Conservation (phyloP, 1,140 invertebrate genomes). For the Rhopalosiphum padi region DNA sequence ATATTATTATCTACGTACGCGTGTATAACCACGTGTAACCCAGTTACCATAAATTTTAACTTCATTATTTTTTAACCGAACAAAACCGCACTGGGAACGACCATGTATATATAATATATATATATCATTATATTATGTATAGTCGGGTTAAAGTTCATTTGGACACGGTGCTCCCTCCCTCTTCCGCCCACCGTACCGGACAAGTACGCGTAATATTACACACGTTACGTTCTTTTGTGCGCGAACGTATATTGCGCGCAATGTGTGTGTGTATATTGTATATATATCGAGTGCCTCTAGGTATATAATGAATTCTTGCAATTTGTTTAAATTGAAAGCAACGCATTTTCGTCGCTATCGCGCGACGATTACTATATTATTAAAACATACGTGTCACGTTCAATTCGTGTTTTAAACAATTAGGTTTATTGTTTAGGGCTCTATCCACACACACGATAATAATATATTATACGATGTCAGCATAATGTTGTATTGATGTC, state of each 20-base stretch:
- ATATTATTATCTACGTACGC: neutral
- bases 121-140: neutral
- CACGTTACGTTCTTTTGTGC: neutral
- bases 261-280: too few species aligned
- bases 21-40: neutral
- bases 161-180: neutral
- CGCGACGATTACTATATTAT: neutral
- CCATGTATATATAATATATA: neutral
- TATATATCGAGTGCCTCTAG: neutral
- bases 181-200: neutral
- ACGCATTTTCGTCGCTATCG: neutral
- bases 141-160: slow-evolving; percentile 6
- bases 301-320: neutral
- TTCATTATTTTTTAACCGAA: slow-evolving; percentile 18
- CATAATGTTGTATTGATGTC: neutral
- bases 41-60: slow-evolving; percentile 16
- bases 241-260: neutral
- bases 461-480: neutral
- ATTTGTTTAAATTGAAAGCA: neutral
- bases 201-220: neutral
- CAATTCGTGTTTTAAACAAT: neutral
- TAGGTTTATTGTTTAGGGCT: neutral
- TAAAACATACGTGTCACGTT: neutral
- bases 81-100: neutral
- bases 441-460: neutral